phyloP scores from a whole-genome alignment of 2,797 vertebrate genomes.

The Sarcophilus harrisii region DNA sequence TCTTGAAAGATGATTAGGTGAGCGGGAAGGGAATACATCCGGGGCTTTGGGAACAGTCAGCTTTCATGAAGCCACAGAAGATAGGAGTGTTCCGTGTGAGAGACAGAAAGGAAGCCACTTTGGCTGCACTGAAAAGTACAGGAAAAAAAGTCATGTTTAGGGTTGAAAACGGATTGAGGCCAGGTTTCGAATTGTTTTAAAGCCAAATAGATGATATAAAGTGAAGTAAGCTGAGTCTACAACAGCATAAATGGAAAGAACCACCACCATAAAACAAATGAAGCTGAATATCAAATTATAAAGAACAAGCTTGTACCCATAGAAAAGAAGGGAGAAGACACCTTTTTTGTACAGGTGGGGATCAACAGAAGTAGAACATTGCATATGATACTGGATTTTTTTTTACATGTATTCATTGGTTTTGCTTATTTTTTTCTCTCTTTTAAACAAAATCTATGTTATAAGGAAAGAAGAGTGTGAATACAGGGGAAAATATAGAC shows the following conservation, averaged over 20 bases:
- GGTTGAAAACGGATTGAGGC: neutral
- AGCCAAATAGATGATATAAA: neutral
- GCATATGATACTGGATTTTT: neutral
- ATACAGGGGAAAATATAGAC: neutral
- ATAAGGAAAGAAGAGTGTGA: neutral
- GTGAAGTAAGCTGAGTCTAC: neutral
- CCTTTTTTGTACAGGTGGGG: neutral
- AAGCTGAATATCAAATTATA: neutral
- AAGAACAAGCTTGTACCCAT: neutral
- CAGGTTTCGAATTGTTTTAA: neutral
- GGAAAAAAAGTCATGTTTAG: neutral
- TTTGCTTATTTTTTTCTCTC: neutral
- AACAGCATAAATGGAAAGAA: neutral
- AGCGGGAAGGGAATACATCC: neutral
- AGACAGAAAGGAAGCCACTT: neutral
- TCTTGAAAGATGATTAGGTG: neutral
- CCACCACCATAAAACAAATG: neutral
- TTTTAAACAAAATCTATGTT: neutral
- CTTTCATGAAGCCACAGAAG: neutral
- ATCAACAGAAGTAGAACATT: neutral
- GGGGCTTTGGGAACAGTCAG: neutral
- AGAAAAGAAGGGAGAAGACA: neutral
- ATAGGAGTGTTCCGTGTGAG: neutral
- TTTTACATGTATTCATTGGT: neutral
- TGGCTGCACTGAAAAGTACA: neutral